Base-by-base conservation (phyloP, 1,140 invertebrate species). In the Agrilus planipennis region DNA sequence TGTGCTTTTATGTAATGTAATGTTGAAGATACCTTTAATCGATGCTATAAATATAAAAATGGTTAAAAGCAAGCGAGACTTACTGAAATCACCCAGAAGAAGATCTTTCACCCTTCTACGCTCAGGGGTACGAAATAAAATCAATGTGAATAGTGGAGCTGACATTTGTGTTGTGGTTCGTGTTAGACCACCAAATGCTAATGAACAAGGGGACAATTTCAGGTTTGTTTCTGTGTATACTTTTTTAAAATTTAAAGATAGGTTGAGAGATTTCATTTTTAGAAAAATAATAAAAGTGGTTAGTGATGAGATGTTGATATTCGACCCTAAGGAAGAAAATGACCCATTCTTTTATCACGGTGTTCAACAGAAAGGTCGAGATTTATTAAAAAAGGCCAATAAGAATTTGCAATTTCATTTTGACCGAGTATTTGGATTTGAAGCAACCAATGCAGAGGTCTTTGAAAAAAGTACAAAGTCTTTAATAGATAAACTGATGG, bases 381-480 rank as follows among this genome's bases (percentile, higher is more conserved):
- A 91, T 55, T 76, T 90, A 25, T 67, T 80, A 4, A 89, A 86
- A 53, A 79, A 80, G 32, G 73, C 79, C 15, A 84, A 89, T 48
- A 91, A 89, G 56, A 83, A 95, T 49, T 56, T 89, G 16, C 76
- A 83, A 34, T 94, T 93, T 71, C 74, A 76, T 2, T 95, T 93
- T 65, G 89, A 94, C 63, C 63, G 71, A 46, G 81, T 96, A 0
- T 95, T 88, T 64, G 75, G 75, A 28, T 65, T 63, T 14, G 58
- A 63, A 14, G 61, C 71, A 1, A 71, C 68, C 0, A 92, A 90
- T 58, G 47, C 64, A 10, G 72, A 87, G 50, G 74, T 93, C 6
- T 92, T 85, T 57, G 70, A 81, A 47, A 73, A 71, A n/a, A 85
- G 78, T 22, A 89, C 84, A 0, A 78, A 79, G 57, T 72, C 76